phyloP scores from a whole-genome alignment of 2,113 vertebrate genomes.

The Dendropsophus ebraccatus region DNA sequence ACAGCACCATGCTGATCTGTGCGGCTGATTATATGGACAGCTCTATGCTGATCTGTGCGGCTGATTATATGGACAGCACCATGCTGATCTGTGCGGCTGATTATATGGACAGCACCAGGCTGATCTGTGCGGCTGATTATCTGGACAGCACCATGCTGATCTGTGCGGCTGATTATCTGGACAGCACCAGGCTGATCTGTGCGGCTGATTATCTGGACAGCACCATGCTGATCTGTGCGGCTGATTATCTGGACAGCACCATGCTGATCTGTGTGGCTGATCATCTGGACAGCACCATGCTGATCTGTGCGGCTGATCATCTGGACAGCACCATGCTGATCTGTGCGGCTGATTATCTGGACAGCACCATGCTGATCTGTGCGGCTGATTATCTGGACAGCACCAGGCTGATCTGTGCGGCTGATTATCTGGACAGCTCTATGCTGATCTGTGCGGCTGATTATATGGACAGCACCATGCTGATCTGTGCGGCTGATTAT shows the following conservation, averaged over 20 bases:
- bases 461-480: slow-evolving; percentile 64
- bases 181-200: slow-evolving; percentile 62
- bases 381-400: slow-evolving; percentile 64
- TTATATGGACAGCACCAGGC: slow-evolving; percentile 64
- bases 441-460: too few relatives aligned
- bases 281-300: slow-evolving; percentile 64
- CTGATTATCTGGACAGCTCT: slow-evolving; percentile 64
- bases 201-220: slow-evolving; percentile 64
- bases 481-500: too few relatives aligned
- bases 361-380: slow-evolving; percentile 62
- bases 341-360: slow-evolving; percentile 64
- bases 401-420: too few relatives aligned
- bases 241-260: slow-evolving; percentile 65
- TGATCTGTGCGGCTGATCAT: too few relatives aligned
- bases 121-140: too few relatives aligned
- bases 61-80: slow-evolving; percentile 64
- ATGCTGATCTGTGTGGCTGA: too few relatives aligned
- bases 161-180: slow-evolving; percentile 64
- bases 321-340: slow-evolving; percentile 64
- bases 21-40: slow-evolving; percentile 64
- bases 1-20: slow-evolving; percentile 62
- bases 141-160: slow-evolving; percentile 64
- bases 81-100: too few relatives aligned
- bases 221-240: too few relatives aligned
- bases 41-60: too few relatives aligned